A percentile compares a stretch with the other conserved stretches of the same genome.
These are phyloP conservation scores for Eumaeus atala DNA, from an alignment of 1,140 invertebrate species.

Conservation along the genomic window DNA sequence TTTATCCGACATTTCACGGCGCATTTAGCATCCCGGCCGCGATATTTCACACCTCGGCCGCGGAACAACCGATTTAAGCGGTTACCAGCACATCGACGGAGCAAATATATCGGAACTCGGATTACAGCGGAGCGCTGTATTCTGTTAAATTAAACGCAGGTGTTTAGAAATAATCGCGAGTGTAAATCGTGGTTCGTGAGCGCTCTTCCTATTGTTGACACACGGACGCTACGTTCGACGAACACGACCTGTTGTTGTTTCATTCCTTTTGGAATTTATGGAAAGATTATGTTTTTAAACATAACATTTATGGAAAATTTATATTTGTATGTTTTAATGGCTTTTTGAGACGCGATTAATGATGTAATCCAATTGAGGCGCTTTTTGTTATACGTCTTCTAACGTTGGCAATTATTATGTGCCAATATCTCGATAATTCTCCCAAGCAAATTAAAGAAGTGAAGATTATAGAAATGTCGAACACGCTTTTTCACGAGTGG, in stretches of 20 bases:
- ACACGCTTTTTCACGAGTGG: too few species aligned
- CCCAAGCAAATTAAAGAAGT: too few species aligned
- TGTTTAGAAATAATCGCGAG: slow-evolving; percentile 20
- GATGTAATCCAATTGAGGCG: too few species aligned
- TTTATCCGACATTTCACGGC: slow-evolving; percentile 44
- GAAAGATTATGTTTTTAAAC: too few species aligned
- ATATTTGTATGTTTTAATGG: slow-evolving; percentile 3
- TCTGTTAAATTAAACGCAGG: slow-evolving; percentile 13
- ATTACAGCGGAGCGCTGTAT: background rate
- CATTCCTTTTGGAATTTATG: too few species aligned
- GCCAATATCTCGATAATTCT: too few species aligned
- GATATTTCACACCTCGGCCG: slow-evolving; percentile 42
- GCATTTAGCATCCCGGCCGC: slow-evolving; percentile 33
- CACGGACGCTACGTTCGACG: slow-evolving; percentile 13
- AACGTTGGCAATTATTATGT: too few species aligned
- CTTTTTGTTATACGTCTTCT: too few species aligned
- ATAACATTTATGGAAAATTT: too few species aligned
- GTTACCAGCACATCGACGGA: slow-evolving; percentile 18
- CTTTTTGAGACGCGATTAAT: background rate
- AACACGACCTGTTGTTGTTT: slow-evolving; percentile 9
- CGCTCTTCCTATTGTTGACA: slow-evolving; percentile 25
- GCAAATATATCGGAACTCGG: slow-evolving; percentile 5
- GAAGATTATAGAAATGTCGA: too few species aligned
- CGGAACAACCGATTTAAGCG: slow-evolving; percentile 24
- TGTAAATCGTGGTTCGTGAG: slow-evolving; percentile 22